phyloP scores from a whole-genome alignment of 2,113 vertebrate species.

The Sprattus sprattus region DNA sequence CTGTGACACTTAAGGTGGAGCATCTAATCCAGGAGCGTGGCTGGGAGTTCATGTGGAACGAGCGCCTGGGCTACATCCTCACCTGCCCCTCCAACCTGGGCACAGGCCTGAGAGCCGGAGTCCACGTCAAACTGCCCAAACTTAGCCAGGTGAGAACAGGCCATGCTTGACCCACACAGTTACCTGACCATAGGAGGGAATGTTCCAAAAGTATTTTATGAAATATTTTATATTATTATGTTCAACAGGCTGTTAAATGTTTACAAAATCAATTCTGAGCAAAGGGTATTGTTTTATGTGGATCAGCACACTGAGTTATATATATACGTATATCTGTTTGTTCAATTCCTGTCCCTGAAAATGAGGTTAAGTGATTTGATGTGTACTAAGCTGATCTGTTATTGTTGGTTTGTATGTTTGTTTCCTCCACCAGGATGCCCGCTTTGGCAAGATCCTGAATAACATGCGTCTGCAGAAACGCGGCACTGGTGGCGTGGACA shows the following conservation, averaged over 20 bases:
- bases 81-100: conserved; percentile 93
- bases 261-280: not conserved
- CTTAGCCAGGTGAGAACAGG: conserved; percentile 81
- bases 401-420: not conserved
- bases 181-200: not conserved
- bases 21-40: conserved; percentile 86
- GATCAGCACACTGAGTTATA: too few relatives aligned
- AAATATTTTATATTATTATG: not conserved
- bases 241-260: not conserved
- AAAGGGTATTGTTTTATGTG: not conserved
- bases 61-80: conserved; percentile 84
- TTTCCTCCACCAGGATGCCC: conserved; percentile 72
- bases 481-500: conserved; percentile 89
- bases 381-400: not conserved
- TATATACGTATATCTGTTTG: too few relatives aligned
- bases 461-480: conserved; percentile 89
- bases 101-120: conserved; percentile 86
- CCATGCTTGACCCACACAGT: not conserved
- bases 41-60: conserved; percentile 97
- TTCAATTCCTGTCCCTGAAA: too few relatives aligned
- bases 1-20: conserved; percentile 75
- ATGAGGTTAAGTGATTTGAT: not conserved
- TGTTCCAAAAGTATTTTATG: not conserved
- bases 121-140: conserved; percentile 83
- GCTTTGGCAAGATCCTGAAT: conserved; percentile 87